Evolutionary conservation across 2,888 invertebrate species (phyloP).

Genomic region (Xestia c-nigrum): DNA sequence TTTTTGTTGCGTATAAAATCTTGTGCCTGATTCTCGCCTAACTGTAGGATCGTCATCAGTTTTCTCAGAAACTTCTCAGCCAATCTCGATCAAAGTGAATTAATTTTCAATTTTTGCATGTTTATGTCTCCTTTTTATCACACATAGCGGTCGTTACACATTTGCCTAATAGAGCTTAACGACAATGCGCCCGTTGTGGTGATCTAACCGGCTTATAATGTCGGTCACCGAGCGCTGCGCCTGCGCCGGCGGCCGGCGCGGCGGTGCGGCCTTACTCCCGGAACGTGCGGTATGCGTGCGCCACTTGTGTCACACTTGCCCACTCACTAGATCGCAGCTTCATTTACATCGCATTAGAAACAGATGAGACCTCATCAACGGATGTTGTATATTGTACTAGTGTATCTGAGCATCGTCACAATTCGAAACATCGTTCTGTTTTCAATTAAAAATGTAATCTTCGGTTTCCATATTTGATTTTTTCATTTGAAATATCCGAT

Average conservation of each 20-base stretch:
- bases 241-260: conserved; percentile 30
- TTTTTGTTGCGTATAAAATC: neutral
- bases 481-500: conserved; percentile 47
- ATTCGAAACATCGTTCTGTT: conserved; percentile 21
- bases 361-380: conserved; percentile 47
- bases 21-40: neutral
- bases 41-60: neutral
- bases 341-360: conserved; percentile 65
- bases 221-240: conserved; percentile 59
- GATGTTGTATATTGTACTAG: conserved; percentile 12
- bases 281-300: conserved; percentile 70
- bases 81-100: conserved; percentile 1
- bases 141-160: conserved; percentile 49
- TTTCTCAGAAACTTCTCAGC: neutral
- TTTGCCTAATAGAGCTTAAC: conserved; percentile 57
- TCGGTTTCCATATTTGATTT: conserved; percentile 32
- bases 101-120: conserved; percentile 23
- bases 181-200: conserved; percentile 58
- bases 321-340: conserved; percentile 60
- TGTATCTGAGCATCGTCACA: conserved; percentile 8
- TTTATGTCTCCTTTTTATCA: conserved; percentile 27
- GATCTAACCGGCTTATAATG: conserved; percentile 69
- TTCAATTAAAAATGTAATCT: conserved; percentile 53
- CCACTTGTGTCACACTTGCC: conserved; percentile 67
- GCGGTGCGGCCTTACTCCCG: conserved; percentile 42